These are phyloP conservation scores for Acridotheres tristis DNA, from an alignment of 2,797 vertebrate species.

Conservation along the genomic window DNA sequence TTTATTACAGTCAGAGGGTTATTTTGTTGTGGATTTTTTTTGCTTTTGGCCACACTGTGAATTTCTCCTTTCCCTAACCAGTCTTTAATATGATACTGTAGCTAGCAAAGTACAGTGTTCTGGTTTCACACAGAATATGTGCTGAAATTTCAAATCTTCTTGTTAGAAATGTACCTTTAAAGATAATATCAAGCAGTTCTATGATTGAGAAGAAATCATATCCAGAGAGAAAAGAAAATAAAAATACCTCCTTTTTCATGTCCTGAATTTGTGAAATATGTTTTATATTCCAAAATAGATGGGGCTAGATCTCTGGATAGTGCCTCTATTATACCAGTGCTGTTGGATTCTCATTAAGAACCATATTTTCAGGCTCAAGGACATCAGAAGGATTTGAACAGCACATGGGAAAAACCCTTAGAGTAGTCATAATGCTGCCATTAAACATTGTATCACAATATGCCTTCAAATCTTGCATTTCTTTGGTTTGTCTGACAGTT, in stretches of 20 bases:
- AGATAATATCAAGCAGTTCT: not conserved
- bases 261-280: not conserved
- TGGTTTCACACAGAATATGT: not conserved
- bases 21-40: not conserved
- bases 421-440: not conserved
- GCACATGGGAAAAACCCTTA: rapidly evolving
- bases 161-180: not conserved
- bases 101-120: not conserved
- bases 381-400: not conserved
- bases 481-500: not conserved
- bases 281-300: not conserved
- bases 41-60: not conserved
- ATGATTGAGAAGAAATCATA: not conserved
- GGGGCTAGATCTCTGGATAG: not conserved
- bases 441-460: not conserved
- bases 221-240: not conserved
- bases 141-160: not conserved
- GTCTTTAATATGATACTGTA: not conserved
- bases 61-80: not conserved
- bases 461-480: not conserved
- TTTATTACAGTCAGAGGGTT: not conserved
- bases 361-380: not conserved
- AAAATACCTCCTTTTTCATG: not conserved
- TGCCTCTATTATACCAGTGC: not conserved
- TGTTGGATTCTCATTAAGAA: not conserved